A percentile compares a stretch with the other conserved stretches of the same genome.
Evolutionary conservation across 1,140 invertebrate species (phyloP).

Genomic region (Probaryconus sp.): DNA sequence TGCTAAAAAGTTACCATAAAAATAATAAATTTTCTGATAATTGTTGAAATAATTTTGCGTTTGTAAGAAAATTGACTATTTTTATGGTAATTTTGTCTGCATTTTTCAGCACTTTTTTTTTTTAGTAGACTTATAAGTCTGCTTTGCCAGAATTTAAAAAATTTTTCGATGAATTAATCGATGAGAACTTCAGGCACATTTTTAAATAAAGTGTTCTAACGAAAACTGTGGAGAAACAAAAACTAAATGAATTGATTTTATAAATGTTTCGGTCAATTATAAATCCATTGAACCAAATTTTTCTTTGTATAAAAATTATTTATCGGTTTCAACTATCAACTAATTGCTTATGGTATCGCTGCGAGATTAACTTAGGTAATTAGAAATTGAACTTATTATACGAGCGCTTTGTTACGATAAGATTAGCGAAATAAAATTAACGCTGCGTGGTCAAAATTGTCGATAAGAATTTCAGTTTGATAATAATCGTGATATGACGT

Average conservation of each 20-base stretch:
- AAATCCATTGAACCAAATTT: neutral
- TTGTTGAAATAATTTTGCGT: neutral
- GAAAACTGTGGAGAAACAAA: too few species aligned
- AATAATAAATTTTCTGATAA: too few species aligned
- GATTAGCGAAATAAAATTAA: conserved; percentile 35
- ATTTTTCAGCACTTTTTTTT: too few species aligned
- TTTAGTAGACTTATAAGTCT: too few species aligned
- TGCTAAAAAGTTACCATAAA: too few species aligned
- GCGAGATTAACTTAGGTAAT: conserved; percentile 20
- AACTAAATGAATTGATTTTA: too few species aligned
- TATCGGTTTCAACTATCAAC: too few species aligned
- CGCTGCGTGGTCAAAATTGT: conserved; percentile 16
- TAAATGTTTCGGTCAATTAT: too few species aligned
- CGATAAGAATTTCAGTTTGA: conserved; percentile 22
- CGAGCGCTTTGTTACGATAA: conserved; percentile 22
- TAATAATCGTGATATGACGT: conserved; percentile 33
- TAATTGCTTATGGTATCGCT: conserved; percentile 8
- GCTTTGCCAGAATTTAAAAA: too few species aligned
- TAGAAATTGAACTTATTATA: conserved; percentile 30
- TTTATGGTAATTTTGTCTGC: neutral
- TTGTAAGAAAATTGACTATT: neutral
- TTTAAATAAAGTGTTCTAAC: too few species aligned
- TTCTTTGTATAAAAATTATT: neutral
- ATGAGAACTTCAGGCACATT: too few species aligned
- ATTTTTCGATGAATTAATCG: too few species aligned